Conservation (phyloP, 2,797 vertebrate genomes). For the Myiotriccus ornatus region DNA sequence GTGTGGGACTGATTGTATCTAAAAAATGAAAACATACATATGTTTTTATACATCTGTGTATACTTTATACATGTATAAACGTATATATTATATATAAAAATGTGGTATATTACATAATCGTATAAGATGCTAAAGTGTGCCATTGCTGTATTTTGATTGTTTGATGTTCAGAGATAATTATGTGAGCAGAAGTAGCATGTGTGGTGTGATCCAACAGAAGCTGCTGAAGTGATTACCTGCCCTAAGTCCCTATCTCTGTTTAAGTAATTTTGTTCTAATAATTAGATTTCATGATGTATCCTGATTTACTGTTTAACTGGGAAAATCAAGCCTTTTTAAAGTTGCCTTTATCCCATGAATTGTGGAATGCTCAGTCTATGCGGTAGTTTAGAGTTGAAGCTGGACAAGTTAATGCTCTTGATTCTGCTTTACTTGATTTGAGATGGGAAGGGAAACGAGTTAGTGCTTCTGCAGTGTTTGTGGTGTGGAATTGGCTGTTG, state of each 20-base stretch:
- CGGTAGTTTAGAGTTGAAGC: background rate
- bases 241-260: background rate
- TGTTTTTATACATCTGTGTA: background rate
- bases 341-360: background rate
- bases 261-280: background rate
- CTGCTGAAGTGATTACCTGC: background rate
- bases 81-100: background rate
- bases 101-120: background rate
- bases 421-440: background rate
- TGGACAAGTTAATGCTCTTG: background rate
- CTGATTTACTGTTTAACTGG: background rate
- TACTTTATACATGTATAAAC: background rate
- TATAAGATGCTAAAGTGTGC: background rate
- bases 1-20: background rate
- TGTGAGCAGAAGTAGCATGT: fast-evolving
- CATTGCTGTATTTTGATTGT: background rate
- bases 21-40: background rate
- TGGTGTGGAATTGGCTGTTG: background rate
- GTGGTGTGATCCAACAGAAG: background rate
- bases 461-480: background rate
- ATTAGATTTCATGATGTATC: background rate
- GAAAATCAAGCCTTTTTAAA: background rate
- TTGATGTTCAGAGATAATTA: background rate
- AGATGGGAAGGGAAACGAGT: background rate
- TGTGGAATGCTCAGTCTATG: background rate